Conservation (phyloP, 64 coral and sea anemone species). For the Orbicella faveolata region DNA sequence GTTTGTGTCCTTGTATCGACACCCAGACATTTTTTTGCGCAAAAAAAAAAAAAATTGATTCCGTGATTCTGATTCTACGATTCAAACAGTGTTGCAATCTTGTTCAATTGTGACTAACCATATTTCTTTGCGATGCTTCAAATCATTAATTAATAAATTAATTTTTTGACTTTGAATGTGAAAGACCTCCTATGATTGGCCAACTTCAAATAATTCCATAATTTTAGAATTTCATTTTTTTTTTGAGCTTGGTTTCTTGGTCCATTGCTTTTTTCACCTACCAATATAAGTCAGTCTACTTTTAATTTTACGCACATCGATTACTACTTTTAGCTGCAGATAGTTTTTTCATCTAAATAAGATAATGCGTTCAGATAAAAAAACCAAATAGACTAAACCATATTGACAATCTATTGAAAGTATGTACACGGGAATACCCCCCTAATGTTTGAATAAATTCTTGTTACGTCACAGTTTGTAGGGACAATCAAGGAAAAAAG, state of each 20-base stretch:
- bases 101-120: too few species aligned
- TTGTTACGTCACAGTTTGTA: slow-evolving; percentile 10
- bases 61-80: too few species aligned
- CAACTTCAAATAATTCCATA: too few species aligned
- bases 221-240: too few species aligned
- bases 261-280: not conserved
- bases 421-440: slow-evolving; percentile 29
- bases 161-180: too few species aligned
- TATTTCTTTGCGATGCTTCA: too few species aligned
- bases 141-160: too few species aligned
- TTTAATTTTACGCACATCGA: not conserved
- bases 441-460: slow-evolving; percentile 21
- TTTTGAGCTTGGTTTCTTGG: slow-evolving; percentile 5
- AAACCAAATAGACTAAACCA: not conserved
- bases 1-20: too few species aligned
- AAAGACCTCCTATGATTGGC: too few species aligned
- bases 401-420: slow-evolving; percentile 31
- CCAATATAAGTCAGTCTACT: not conserved
- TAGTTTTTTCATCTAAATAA: not conserved
- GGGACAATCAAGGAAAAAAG: not conserved
- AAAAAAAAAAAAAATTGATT: too few species aligned
- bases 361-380: not conserved
- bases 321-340: not conserved
- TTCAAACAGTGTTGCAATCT: too few species aligned
- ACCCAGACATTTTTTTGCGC: too few species aligned